Percentiles rank a stretch among this genome's conserved stretches.
Evolutionary conservation across 2,113 vertebrate species (phyloP).

Genomic region (Serinus canaria): DNA sequence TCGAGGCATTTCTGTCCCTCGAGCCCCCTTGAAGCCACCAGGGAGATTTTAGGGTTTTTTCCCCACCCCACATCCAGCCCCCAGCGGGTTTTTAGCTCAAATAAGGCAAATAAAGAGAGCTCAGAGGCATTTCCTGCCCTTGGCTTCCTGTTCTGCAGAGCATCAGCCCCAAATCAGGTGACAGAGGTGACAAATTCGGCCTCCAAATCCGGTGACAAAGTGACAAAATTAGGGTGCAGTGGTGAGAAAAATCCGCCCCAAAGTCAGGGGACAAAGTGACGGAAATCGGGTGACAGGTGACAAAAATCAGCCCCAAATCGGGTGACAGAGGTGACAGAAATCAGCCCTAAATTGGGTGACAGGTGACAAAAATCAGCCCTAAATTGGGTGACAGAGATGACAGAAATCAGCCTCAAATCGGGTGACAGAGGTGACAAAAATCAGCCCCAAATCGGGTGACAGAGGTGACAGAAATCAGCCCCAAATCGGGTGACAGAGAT

Average conservation of each 20-base stretch:
- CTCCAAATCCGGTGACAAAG: accelerated
- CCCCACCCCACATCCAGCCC: neutral
- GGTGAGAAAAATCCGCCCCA: too few relatives aligned
- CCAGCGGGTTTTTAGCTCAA: neutral
- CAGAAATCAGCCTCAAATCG: too few relatives aligned
- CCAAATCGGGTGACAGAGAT: too few relatives aligned
- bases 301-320: too few relatives aligned
- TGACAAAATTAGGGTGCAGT: neutral
- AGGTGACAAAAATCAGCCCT: too few relatives aligned
- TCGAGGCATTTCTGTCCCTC: accelerated
- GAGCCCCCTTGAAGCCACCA: neutral
- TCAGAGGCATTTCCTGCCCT: neutral
- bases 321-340: too few relatives aligned
- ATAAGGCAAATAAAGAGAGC: neutral
- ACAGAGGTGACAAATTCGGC: neutral
- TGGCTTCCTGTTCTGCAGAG: neutral
- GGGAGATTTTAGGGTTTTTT: neutral
- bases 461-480: too few relatives aligned
- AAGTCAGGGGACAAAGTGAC: neutral
- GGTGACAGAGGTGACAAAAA: too few relatives aligned
- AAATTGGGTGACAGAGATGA: too few relatives aligned
- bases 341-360: too few relatives aligned
- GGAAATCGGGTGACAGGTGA: neutral
- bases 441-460: too few relatives aligned
- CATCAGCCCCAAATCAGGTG: neutral